Evolutionary conservation across 2,113 vertebrate genomes (phyloP).

Genomic region (Malurus alboscapulatus): DNA sequence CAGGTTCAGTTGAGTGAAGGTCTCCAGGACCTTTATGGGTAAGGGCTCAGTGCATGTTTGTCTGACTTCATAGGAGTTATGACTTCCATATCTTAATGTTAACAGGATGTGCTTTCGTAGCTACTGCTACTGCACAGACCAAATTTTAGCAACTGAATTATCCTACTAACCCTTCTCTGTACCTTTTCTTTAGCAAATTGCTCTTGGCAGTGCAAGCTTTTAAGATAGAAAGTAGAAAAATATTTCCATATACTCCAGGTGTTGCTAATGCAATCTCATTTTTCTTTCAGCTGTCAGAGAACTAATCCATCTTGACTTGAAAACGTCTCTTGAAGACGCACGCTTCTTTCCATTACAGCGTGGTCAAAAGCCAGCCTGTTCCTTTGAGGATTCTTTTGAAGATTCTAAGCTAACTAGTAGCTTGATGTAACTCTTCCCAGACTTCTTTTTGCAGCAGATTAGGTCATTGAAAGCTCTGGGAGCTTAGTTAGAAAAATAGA

Average conservation of each 20-base stretch:
- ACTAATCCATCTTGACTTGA: background rate
- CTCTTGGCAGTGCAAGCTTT: background rate
- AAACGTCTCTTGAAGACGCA: background rate
- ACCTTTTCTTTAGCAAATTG: background rate
- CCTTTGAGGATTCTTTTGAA: background rate
- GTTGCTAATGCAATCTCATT: background rate
- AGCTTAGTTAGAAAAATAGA: background rate
- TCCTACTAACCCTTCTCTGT: constrained; percentile 2
- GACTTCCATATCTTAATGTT: background rate
- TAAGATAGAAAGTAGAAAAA: background rate
- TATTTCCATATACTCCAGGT: background rate
- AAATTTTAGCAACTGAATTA: constrained; percentile 24
- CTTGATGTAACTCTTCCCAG: background rate
- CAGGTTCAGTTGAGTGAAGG: background rate
- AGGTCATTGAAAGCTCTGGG: background rate
- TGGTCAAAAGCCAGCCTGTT: background rate
- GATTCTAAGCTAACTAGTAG: background rate
- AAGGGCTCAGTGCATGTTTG: background rate
- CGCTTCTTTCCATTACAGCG: background rate
- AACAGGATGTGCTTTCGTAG: constrained; percentile 12
- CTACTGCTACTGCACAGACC: background rate
- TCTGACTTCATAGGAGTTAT: constrained; percentile 12
- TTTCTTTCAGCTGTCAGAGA: background rate
- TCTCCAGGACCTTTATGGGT: background rate
- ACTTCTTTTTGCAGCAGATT: background rate